Percentiles rank a stretch among this genome's conserved stretches.
Evolutionary conservation across 1,140 invertebrate species (phyloP).

Genomic region (Marisa cornuarietis): DNA sequence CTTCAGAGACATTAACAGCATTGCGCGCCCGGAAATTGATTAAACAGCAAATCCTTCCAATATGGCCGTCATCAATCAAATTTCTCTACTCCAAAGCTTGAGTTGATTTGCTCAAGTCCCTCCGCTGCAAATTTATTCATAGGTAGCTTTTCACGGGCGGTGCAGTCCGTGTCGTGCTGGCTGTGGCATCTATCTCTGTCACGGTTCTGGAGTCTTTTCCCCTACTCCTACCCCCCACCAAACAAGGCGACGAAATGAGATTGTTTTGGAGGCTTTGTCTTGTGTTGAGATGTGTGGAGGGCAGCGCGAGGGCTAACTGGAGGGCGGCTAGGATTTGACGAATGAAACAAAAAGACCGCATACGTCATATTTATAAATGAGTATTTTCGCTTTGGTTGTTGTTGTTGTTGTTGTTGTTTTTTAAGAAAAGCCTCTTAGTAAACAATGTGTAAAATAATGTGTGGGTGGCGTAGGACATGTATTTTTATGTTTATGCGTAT

Average conservation of each 20-base stretch:
- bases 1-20: conserved; percentile 18
- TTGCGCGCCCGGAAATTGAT: conserved; percentile 13
- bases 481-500: neutral
- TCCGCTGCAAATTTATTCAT: conserved; percentile 30
- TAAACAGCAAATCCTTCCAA: conserved; percentile 28
- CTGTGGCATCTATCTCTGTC: conserved; percentile 22
- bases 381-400: neutral
- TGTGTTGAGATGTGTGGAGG: neutral
- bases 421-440: neutral
- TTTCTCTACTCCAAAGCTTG: conserved; percentile 30
- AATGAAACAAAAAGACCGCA: neutral
- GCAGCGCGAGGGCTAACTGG: neutral
- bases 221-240: neutral
- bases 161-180: conserved; percentile 2
- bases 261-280: conserved; percentile 1
- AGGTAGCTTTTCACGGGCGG: conserved; percentile 15
- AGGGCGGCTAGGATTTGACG: neutral
- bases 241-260: neutral
- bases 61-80: conserved; percentile 30
- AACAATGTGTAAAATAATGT: too few relatives aligned
- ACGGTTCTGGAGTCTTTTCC: neutral
- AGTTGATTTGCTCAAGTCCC: conserved; percentile 26
- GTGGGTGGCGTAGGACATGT: neutral
- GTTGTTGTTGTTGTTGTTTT: too few relatives aligned
- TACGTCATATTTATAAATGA: neutral